Evolutionary conservation across 2,113 vertebrate genomes (phyloP).

Genomic region (Perca fluviatilis): DNA sequence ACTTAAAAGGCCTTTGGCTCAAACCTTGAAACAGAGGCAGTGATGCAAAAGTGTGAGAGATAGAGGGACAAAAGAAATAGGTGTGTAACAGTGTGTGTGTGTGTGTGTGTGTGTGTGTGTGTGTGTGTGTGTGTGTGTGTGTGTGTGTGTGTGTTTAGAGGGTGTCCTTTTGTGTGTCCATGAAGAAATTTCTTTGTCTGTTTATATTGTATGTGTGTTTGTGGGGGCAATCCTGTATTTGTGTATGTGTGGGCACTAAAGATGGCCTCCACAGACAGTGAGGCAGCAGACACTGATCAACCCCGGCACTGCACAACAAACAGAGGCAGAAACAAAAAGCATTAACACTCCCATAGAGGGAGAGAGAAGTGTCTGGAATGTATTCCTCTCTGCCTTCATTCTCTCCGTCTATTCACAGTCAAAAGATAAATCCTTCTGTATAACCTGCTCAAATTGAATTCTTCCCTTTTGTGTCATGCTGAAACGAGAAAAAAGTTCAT

Average conservation of each 20-base stretch:
- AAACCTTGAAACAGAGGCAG: slow-evolving; percentile 49
- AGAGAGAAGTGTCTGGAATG: slow-evolving; percentile 37
- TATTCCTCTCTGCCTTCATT: slow-evolving; percentile 29
- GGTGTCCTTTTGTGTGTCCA: slow-evolving; percentile 26
- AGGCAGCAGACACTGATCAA: slow-evolving; percentile 57
- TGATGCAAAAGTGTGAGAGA: slow-evolving; percentile 16
- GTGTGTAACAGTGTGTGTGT: slow-evolving; percentile 13
- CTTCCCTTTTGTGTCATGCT: slow-evolving; percentile 33
- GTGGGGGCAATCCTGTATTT: slow-evolving; percentile 29
- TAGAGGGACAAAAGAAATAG: neutral
- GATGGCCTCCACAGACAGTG: slow-evolving; percentile 42
- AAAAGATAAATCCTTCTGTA: slow-evolving; percentile 47
- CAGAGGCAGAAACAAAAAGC: slow-evolving; percentile 44
- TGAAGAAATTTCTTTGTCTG: slow-evolving; percentile 11
- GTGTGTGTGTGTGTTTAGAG: neutral
- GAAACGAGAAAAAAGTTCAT: slow-evolving; percentile 55
- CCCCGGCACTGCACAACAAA: slow-evolving; percentile 51
- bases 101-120: neutral
- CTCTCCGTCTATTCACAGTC: slow-evolving; percentile 9
- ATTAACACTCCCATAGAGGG: slow-evolving; percentile 42
- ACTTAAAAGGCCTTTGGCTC: slow-evolving; percentile 42
- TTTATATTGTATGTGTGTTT: slow-evolving; percentile 14
- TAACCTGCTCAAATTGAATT: slow-evolving; percentile 58
- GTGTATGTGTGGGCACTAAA: slow-evolving; percentile 33
- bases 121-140: neutral